Evolutionary conservation across 2,888 invertebrate species (phyloP).

Genomic region (Nowickia ferox): DNA sequence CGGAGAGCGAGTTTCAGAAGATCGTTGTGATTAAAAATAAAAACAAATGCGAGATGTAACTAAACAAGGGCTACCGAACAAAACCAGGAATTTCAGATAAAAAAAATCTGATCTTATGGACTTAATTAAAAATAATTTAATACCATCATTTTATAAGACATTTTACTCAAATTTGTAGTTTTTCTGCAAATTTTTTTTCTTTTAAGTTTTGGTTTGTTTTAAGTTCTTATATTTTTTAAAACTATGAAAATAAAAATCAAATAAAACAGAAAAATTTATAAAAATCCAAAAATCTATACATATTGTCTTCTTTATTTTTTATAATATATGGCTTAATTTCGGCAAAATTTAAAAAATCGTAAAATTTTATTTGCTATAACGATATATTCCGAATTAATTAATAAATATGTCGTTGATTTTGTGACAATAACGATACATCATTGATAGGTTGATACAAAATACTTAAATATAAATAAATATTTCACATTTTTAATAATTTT

Average conservation of each 20-base stretch:
- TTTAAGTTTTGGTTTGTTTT: constrained; percentile 15
- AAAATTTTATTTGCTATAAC: constrained; percentile 14
- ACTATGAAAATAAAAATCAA: no score
- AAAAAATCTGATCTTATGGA: constrained; percentile 31
- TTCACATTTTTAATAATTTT: no score
- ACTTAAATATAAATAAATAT: no score
- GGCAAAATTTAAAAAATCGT: constrained; percentile 26
- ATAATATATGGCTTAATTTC: constrained; percentile 22
- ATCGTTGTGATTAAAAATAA: no score
- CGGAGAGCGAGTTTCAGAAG: no score
- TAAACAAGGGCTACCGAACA: constrained; percentile 24
- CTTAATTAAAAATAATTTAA: constrained; percentile 32
- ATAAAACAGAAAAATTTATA: no score
- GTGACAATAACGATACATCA: constrained; percentile 27
- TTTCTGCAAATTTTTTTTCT: constrained; percentile 29
- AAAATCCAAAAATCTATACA: constrained; percentile 21
- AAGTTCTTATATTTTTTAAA: no score
- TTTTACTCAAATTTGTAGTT: constrained; percentile 23
- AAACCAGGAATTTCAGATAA: constrained; percentile 20
- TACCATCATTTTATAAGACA: constrained; percentile 27
- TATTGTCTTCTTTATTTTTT: constrained; percentile 32
- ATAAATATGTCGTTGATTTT: constrained; percentile 19
- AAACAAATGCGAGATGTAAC: no score
- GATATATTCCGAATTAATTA: constrained; percentile 32
- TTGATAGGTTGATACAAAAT: constrained; percentile 22